Conservation (phyloP, 2,888 invertebrate species). For the Drosophila macrospina region DNA sequence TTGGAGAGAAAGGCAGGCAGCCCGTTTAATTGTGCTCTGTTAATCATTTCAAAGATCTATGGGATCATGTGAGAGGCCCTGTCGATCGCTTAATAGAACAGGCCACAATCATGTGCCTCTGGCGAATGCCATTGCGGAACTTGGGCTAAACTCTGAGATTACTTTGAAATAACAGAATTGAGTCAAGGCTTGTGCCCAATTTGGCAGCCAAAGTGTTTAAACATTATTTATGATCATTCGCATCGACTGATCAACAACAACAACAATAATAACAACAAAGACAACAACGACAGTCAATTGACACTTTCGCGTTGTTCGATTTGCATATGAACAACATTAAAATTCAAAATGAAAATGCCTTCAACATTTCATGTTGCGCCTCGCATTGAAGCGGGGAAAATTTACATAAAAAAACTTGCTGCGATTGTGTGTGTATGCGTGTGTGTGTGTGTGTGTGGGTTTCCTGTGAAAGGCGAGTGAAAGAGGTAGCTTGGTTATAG, state of each 20-base stretch:
- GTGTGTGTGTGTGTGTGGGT: slow-evolving; percentile 36
- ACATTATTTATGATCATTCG: slow-evolving; percentile 29
- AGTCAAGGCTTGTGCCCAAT: slow-evolving; percentile 18
- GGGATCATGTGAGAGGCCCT: slow-evolving; percentile 15
- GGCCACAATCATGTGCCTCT: slow-evolving; percentile 7
- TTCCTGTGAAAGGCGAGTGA: not conserved
- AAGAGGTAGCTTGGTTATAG: slow-evolving; percentile 10
- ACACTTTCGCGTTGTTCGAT: slow-evolving; percentile 68
- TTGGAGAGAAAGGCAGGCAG: not conserved
- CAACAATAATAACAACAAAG: slow-evolving; percentile 28
- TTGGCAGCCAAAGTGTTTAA: slow-evolving; percentile 7
- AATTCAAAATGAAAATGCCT: slow-evolving; percentile 47
- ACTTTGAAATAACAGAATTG: slow-evolving; percentile 11
- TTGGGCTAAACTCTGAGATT: slow-evolving; percentile 11
- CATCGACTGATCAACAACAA: slow-evolving; percentile 10
- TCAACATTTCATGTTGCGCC: slow-evolving; percentile 27
- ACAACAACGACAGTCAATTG: slow-evolving; percentile 47
- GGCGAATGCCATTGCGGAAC: slow-evolving; percentile 18
- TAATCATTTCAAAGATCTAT: slow-evolving; percentile 24
- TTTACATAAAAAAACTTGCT: slow-evolving; percentile 39
- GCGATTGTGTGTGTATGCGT: slow-evolving; percentile 23
- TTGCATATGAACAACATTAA: slow-evolving; percentile 65
- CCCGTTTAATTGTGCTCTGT: slow-evolving; percentile 9
- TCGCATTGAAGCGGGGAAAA: slow-evolving; percentile 1
- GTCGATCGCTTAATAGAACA: slow-evolving; percentile 9